Evolutionary conservation across 2,113 vertebrate genomes (phyloP).

Genomic region (Oreochromis niloticus): DNA sequence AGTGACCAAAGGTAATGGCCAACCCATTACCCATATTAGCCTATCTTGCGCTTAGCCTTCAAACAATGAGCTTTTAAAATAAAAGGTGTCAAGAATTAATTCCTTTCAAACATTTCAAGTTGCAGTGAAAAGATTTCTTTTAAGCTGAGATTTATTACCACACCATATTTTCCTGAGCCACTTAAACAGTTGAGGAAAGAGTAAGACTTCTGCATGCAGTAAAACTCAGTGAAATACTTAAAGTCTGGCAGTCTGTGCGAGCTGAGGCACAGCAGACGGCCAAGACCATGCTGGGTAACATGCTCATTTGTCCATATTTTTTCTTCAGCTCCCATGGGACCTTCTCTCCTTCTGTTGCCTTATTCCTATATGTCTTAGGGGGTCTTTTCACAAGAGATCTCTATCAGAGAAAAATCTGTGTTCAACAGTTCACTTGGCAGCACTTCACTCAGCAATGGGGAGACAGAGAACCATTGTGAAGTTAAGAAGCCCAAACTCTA

Average conservation of each 20-base stretch:
- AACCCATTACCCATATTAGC: background rate
- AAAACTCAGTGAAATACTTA: slow-evolving; percentile 25
- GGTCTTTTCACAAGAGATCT: slow-evolving; percentile 46
- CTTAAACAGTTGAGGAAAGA: background rate
- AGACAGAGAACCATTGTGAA: slow-evolving; percentile 12
- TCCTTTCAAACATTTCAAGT: background rate
- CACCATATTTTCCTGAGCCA: background rate
- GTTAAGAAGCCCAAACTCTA: background rate
- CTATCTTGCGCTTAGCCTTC: background rate
- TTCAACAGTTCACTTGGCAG: slow-evolving; percentile 62
- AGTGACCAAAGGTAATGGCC: background rate
- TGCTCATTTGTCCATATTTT: slow-evolving; percentile 72
- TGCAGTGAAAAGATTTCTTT: background rate
- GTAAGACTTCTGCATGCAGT: background rate
- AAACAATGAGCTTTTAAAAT: background rate
- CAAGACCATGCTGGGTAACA: slow-evolving; percentile 54
- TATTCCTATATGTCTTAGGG: slow-evolving; percentile 56
- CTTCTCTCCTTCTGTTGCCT: slow-evolving; percentile 60
- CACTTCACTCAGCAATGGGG: slow-evolving; percentile 42
- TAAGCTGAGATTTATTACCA: background rate
- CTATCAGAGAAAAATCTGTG: slow-evolving; percentile 65
- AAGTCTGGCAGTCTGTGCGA: slow-evolving; percentile 9
- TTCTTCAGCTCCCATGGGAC: slow-evolving; percentile 44
- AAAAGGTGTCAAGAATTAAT: background rate
- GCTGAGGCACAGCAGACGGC: slow-evolving; percentile 46